Evolutionary conservation across 2,113 vertebrate species (phyloP), one percentile per base, ranked within the genome.

Genomic region (Silurus meridionalis): DNA sequence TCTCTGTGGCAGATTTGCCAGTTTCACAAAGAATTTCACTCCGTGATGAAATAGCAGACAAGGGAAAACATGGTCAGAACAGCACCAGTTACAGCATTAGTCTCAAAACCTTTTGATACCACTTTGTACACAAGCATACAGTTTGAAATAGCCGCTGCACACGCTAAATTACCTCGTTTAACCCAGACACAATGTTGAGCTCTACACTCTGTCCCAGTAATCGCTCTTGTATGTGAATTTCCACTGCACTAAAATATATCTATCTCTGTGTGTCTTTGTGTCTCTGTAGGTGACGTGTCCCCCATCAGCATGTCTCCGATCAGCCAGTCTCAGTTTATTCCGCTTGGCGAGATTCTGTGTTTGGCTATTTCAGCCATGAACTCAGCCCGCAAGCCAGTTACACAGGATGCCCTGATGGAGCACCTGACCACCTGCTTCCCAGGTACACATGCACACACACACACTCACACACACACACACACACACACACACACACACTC

Each of bases 301-400:
- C 98, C 98, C 79, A 99, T 99, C 96, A 99, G 97, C 92, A 99
- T 99, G 98, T 99, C 98, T 94, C 98, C 98, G 87, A 99, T 99
- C 96, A 98, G 97, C 94, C 98, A 99, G 90, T 99, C 98, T 83
- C 98, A 99, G 94, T 99, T 99, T 94, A 98, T 99, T 92, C 98
- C 98, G 85, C 96, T 99, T 88, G 97, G 98, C 91, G 98, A 99
- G 91, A 98, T 99, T 93, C 95, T 99, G 93, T 97, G 98, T 94
- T 94, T 99, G 96, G 98, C 98, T 93, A 97, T 99, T 95, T 98
- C 98, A 60, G 96, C 97, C 91, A 98, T 99, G 97, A 99, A 99
- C 94, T 97, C 97, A 19, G 95, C 97, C 90, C 97, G 97, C 90
- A 99, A 99, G 90, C 96, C 97, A 90, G 98, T 99, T 92, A 99